Percentiles rank a stretch among this genome's conserved stretches.
phyloP scores from a whole-genome alignment of 2,113 vertebrate species.

The Nannospalax galili region DNA sequence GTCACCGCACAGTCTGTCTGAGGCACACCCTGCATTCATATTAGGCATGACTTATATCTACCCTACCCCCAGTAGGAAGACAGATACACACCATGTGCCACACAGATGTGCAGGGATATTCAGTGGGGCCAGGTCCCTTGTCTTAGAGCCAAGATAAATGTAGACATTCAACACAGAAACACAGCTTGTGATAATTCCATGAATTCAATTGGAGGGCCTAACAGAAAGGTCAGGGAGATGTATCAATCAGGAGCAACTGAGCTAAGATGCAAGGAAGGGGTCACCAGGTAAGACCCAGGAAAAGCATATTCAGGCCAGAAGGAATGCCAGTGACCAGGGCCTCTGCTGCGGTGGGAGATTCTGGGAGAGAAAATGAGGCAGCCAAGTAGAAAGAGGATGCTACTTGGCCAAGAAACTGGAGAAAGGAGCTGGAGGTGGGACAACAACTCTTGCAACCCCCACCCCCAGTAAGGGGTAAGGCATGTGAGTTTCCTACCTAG shows the following conservation, averaged over 20 bases:
- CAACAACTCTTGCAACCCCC: accelerated
- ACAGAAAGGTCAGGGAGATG: neutral
- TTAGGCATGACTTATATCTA: neutral
- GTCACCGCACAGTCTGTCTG: neutral
- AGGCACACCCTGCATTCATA: neutral
- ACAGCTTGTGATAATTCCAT: neutral
- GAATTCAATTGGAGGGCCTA: neutral
- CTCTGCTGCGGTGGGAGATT: neutral
- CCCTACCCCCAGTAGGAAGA: neutral
- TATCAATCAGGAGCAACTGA: neutral
- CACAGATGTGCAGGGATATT: neutral
- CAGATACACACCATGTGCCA: accelerated
- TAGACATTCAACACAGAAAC: neutral
- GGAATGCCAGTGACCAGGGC: neutral
- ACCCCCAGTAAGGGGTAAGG: neutral
- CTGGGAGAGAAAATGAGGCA: neutral
- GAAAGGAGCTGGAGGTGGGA: accelerated
- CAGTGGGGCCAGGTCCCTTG: neutral
- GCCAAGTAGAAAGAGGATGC: too few species aligned
- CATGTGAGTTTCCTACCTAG: neutral
- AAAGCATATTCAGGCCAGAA: neutral
- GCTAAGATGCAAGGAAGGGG: neutral
- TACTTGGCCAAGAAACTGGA: accelerated
- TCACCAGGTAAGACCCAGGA: too few species aligned
- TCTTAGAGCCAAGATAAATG: neutral